Base-by-base conservation (phyloP, 2,797 vertebrate genomes). In the Pampus argenteus region DNA sequence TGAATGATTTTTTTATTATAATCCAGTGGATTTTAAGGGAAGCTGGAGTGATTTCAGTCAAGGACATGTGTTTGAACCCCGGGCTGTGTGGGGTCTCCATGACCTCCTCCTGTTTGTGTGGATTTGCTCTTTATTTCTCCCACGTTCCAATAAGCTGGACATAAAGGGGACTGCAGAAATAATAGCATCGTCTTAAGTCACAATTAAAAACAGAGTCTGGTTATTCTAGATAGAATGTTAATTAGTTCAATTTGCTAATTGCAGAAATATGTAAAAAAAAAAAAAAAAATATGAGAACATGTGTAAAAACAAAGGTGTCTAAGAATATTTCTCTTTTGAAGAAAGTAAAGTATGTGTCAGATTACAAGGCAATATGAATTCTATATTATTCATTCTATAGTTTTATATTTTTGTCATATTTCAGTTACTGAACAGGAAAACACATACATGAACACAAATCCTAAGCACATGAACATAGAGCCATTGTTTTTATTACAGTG, bases 161-260 rank as follows among this genome's bases (percentile, higher is more conserved):
- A 22, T 9, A 7, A 18, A 38, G 1, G 1, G 50, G 7, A 47
- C 14, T 11, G 6, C 51, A 40, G 25, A 48, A 26, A 22, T 42
- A 22, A 64, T 22, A 2, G 17, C 38, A 62, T 48, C 31, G 9
- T 29, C 10, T 55, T 42, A 20, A 17, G 29, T 36, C n/a, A 18
- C 36, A 55, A 28, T 26, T 54, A 50, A 15, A 11, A 11, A 9
- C 11, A 22, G 34, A 47, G 20, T 9, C 4, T 23, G 2, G 17
- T 38, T n/a, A 20, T 15, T 22, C 17, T 9, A 47, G 15, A 22
- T 59, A 6, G 7, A 71, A 64, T 50, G 6, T 58, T 62, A 28
- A 62, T 62, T 29, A 44, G 34, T 25, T 45, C 6, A 1, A 56
- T 70, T 66, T 70, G 2, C 25, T 38, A 34, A 57, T 66, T n/a